Evolutionary conservation across 2,113 vertebrate genomes (phyloP).

Genomic region (Acrocephalus kingi): DNA sequence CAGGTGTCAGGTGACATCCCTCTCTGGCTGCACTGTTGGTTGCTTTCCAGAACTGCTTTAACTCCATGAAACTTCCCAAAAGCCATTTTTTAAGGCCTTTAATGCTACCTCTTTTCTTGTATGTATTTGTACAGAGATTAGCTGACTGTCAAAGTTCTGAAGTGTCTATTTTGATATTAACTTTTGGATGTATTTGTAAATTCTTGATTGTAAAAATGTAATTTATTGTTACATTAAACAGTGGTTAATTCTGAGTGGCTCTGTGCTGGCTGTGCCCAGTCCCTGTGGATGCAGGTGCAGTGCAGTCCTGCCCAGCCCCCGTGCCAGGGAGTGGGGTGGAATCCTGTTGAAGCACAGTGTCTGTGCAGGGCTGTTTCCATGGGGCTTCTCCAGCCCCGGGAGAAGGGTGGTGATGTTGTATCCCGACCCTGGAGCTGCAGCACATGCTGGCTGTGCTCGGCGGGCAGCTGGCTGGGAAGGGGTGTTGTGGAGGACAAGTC

Average conservation of each 20-base stretch:
- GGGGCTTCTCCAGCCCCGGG: too few relatives aligned
- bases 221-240: constrained; percentile 33
- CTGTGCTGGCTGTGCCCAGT: neutral
- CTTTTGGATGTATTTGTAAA: constrained; percentile 39
- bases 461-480: neutral
- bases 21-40: neutral
- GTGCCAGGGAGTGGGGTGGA: fast-evolving
- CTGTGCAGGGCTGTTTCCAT: neutral
- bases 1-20: too few relatives aligned
- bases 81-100: constrained; percentile 11
- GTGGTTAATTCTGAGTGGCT: neutral
- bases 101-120: constrained; percentile 13
- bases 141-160: neutral
- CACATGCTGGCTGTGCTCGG: neutral
- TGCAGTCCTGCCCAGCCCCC: fast-evolving
- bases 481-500: too few relatives aligned
- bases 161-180: constrained; percentile 33
- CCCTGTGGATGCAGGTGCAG: neutral
- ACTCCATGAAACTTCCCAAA: neutral
- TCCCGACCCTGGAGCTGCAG: neutral
- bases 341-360: too few relatives aligned
- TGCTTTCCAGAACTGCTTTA: neutral
- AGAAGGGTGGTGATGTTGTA: too few relatives aligned
- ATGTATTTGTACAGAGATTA: constrained; percentile 13
- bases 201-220: constrained; percentile 2